Evolutionary conservation across 2,888 invertebrate species (phyloP).

Genomic region (Trilocha varians): DNA sequence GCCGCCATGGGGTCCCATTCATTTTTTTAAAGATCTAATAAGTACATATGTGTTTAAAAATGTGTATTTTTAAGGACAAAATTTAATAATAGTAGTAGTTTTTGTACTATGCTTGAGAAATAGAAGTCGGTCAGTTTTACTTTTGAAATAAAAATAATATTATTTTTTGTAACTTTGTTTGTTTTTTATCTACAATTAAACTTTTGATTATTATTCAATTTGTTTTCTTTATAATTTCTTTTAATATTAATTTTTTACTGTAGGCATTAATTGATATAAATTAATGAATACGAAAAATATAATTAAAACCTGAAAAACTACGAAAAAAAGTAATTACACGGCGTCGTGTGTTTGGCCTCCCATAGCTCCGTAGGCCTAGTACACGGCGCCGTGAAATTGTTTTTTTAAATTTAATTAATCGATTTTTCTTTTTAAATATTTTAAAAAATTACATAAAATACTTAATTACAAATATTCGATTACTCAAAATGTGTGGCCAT

Average conservation of each 20-base stretch:
- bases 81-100: too few species aligned
- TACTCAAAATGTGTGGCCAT: not conserved
- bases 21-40: too few species aligned
- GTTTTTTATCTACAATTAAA: not conserved
- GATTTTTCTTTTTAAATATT: not conserved
- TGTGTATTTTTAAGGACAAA: too few species aligned
- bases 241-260: too few species aligned
- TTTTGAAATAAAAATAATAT: not conserved
- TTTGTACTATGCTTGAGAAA: too few species aligned
- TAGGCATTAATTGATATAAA: too few species aligned
- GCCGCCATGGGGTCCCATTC: too few species aligned
- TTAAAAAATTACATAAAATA: not conserved
- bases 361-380: constrained; percentile 1
- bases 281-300: not conserved
- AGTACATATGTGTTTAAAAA: too few species aligned
- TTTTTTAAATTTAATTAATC: not conserved
- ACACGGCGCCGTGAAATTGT: constrained; percentile 3
- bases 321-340: not conserved
- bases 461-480: not conserved
- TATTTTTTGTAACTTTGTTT: not conserved
- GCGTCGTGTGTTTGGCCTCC: constrained; percentile 2
- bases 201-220: not conserved
- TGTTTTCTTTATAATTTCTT: not conserved
- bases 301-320: not conserved
- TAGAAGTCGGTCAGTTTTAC: too few species aligned